Percentiles rank a stretch among this genome's conserved stretches.
Evolutionary conservation across 2,113 vertebrate genomes (phyloP).

Genomic region (Takifugu flavidus): DNA sequence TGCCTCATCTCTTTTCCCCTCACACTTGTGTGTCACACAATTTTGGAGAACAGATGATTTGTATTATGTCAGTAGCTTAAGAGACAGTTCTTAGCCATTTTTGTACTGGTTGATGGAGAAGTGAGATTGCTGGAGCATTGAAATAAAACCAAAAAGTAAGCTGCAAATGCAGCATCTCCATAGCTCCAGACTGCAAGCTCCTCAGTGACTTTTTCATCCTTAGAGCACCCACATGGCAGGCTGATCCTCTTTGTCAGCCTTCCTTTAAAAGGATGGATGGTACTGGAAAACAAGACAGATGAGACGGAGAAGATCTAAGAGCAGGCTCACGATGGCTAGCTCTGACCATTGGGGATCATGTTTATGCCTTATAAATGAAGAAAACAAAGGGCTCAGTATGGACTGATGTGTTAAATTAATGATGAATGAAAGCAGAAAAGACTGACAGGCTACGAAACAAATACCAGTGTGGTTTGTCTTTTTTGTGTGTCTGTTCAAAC

Average conservation of each 20-base stretch:
- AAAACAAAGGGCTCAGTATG: slow-evolving; percentile 9
- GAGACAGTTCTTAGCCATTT: too few species aligned
- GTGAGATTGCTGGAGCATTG: slow-evolving; percentile 12
- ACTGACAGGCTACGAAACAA: background rate
- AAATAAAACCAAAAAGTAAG: slow-evolving; percentile 24
- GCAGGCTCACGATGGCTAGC: slow-evolving; percentile 18
- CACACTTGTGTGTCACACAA: too few species aligned
- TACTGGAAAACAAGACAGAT: slow-evolving; percentile 18
- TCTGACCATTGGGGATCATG: too few species aligned
- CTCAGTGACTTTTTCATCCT: slow-evolving; percentile 33
- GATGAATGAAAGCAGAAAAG: background rate
- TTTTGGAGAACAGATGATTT: too few species aligned
- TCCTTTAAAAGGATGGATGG: too few species aligned
- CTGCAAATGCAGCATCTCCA: slow-evolving; percentile 16
- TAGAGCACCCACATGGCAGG: slow-evolving; percentile 25
- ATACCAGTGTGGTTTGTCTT: background rate
- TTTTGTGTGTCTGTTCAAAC: slow-evolving; percentile 25
- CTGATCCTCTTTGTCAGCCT: too few species aligned
- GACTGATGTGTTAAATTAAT: too few species aligned
- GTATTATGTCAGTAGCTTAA: too few species aligned
- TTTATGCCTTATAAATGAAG: background rate
- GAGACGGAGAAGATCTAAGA: slow-evolving; percentile 5
- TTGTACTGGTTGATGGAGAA: background rate
- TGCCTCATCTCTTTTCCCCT: too few species aligned
- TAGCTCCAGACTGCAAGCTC: slow-evolving; percentile 7